Percentiles rank a stretch among this genome's conserved stretches.
Evolutionary conservation across 2,797 vertebrate genomes (phyloP).

Genomic region (Liparis tanakae): DNA sequence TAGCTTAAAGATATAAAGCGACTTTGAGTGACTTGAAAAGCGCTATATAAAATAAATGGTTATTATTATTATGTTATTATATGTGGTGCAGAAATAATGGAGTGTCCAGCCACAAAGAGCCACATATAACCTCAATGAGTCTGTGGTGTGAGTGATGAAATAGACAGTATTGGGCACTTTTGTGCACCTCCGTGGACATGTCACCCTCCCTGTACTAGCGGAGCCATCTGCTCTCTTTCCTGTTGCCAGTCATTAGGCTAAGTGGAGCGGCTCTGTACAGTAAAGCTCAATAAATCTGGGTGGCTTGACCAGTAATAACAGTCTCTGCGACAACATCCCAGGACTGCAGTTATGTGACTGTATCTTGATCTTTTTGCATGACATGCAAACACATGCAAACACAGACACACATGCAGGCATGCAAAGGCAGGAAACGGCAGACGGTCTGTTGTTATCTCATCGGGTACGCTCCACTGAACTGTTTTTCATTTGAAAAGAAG

Average conservation of each 20-base stretch:
- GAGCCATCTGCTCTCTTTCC: constrained; percentile 68
- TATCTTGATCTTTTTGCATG: constrained; percentile 48
- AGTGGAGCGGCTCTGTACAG: constrained; percentile 64
- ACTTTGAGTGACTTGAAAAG: no score
- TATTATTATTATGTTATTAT: no score
- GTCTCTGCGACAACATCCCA: constrained; percentile 45
- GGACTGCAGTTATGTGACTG: constrained; percentile 44
- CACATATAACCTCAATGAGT: background rate
- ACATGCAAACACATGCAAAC: constrained; percentile 51
- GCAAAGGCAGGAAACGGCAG: constrained; percentile 38
- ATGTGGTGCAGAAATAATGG: background rate
- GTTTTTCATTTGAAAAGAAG: constrained; percentile 17
- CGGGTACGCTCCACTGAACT: constrained; percentile 6
- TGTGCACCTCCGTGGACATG: constrained; percentile 34
- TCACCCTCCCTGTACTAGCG: constrained; percentile 39
- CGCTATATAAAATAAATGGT: no score
- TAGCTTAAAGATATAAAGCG: constrained; percentile 16
- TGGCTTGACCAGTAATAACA: constrained; percentile 59
- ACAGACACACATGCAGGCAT: background rate
- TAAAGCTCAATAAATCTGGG: constrained; percentile 73
- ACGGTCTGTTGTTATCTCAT: constrained; percentile 14
- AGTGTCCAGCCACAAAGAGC: background rate
- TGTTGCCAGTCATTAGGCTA: constrained; percentile 71
- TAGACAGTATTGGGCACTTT: constrained; percentile 22
- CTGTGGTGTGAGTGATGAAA: constrained; percentile 31